Evolutionary conservation across 2,888 invertebrate species (phyloP), one percentile per base, ranked within the genome.

Genomic region (Hesperia comma): DNA sequence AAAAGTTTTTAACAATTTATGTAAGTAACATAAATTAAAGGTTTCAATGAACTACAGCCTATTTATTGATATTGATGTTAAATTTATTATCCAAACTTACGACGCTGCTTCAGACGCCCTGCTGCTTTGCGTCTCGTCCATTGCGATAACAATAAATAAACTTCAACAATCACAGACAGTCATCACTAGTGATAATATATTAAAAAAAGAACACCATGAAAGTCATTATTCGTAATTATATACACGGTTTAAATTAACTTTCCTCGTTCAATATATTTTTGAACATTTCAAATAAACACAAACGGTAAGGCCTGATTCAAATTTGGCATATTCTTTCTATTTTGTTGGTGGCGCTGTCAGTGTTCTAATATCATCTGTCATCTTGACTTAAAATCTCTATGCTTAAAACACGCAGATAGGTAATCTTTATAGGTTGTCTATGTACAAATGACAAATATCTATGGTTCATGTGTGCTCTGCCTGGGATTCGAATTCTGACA

Each of bases 51-150:
- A 37, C 2, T 12, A 10, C 37, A 37, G 37, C 37, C 10, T 37
- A 3, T 12, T 33, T 10, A 12, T 37, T 37, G 12, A 12, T 37
- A 12, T 33, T 33, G 6, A 3, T 5, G 6, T 10, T 2, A 37
- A 12, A 46, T 15, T 17, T 12, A 46, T 46, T 12, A 46, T 17
- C 10, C 1, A 12, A 71, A 84, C 90, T 87, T 83, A 88, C 90
- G 84, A 84, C n/a, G 87, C 81, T 0, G 83, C 79, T 14, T 86
- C 87, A 0, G 82, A 81, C 15, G 72, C 68, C 33, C 81, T 80
- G 55, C 77, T 84, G 61, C 77, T 78, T 41, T 84, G 81, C 6
- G 87, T 84, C 14, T 86, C 87, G 69, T 90, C 89, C 89, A 90
- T 90, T 73, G 71, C 80, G 40, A 33, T 21, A 37, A 62, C 53